Evolutionary conservation across 2,113 vertebrate species (phyloP), one percentile per base, ranked within the genome.

Genomic region (Microtus montanus): DNA sequence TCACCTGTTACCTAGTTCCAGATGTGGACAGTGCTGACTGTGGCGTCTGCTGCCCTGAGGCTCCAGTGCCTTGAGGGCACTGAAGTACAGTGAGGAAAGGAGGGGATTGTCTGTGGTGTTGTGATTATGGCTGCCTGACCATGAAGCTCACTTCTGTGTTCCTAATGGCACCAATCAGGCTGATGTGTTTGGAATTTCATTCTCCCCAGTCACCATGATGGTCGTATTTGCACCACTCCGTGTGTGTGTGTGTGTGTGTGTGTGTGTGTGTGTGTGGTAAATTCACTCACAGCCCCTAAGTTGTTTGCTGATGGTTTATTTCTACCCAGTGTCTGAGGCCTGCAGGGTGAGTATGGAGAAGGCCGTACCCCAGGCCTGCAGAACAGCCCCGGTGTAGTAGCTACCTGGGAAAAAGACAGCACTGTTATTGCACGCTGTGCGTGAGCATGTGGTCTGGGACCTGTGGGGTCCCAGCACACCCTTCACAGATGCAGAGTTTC

Each of bases 1-100:
- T 71, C 24, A 3, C 0, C 0, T 2, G 3, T 30, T 89, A 41
- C 52, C n/a, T 1, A 0, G 33, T 58, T 92, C 44, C 58, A 41
- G 30, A 7, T 13, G 4, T 3, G 6, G 78, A 19, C 1, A 1
- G 64, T 52, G n/a, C 63, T 77, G 38, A 61, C 41, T 13, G 7
- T 86, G 58, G 28, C 2, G 0, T 63, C 7, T 44, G 30, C 30
- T 75, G 2, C 14, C 26, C 41, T 1, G 49, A 71, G 33, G 13
- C 2, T 64, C 24, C 44, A 17, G 28, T 44, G 58, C 54, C 54
- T 58, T 12, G 54, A 82, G 89, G 44, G 75, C 17, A 38, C 83
- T 41, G 20, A 64, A 12, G 14, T 52, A 13, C 88, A 78, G 20
- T 70, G 89, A 73, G 19, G 14, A n/a, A 4, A 5, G n/a, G 30